These are phyloP conservation scores for Geotrupes spiniger DNA, from an alignment of 2,888 invertebrate genomes.

Conservation along the genomic window DNA sequence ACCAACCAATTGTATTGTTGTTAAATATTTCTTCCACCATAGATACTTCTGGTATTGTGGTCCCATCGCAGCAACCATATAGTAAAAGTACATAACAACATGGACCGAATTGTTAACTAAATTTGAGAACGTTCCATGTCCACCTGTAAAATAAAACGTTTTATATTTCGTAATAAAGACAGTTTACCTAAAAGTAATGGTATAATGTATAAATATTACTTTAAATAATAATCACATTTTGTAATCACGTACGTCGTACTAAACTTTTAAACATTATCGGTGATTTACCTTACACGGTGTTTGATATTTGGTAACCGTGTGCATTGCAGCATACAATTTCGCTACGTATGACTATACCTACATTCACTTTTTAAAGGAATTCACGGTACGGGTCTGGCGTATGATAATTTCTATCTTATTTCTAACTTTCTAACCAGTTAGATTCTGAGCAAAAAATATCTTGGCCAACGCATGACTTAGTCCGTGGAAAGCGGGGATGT, in stretches of 20 bases:
- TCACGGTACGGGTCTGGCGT: neutral
- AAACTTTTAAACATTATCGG: too few species aligned
- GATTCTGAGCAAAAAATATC: neutral
- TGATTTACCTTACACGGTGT: too few species aligned
- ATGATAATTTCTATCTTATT: neutral
- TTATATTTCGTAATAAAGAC: too few species aligned
- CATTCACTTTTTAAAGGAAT: too few species aligned
- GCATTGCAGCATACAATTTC: too few species aligned
- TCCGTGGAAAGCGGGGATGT: neutral
- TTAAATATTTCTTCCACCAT: conserved; percentile 89
- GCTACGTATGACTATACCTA: too few species aligned
- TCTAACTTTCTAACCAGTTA: conserved; percentile 7
- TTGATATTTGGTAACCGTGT: too few species aligned
- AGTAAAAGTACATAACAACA: conserved; percentile 84
- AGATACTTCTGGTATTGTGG: conserved; percentile 81
- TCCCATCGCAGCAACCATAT: conserved; percentile 82
- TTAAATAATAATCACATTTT: too few species aligned
- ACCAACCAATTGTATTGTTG: conserved; percentile 77
- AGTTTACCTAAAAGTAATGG: too few species aligned
- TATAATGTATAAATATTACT: too few species aligned
- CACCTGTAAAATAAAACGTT: conserved; percentile 55
- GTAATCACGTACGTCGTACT: too few species aligned
- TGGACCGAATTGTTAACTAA: conserved; percentile 84
- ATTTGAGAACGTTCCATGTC: conserved; percentile 86
- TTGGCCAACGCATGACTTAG: neutral